Evolutionary conservation across 2,113 vertebrate genomes (phyloP).

Genomic region (Podarcis raffonei): DNA sequence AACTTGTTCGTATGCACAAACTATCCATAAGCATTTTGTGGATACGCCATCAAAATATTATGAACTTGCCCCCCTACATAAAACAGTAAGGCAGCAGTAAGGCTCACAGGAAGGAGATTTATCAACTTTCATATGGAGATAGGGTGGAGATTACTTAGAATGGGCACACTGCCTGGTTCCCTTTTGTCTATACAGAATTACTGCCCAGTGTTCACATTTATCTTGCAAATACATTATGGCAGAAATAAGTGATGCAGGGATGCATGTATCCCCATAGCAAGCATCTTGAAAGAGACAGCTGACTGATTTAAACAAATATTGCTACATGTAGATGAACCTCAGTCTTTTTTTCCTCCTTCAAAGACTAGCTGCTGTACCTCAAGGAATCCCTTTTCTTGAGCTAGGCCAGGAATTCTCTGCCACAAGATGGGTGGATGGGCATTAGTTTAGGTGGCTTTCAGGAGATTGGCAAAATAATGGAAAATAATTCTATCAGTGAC

Average conservation of each 20-base stretch:
- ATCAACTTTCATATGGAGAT: neutral
- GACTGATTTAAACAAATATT: neutral
- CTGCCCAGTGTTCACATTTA: neutral
- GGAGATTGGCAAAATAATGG: no score
- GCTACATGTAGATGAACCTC: conserved; percentile 2
- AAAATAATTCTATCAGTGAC: no score
- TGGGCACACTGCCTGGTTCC: neutral
- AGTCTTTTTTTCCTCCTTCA: neutral
- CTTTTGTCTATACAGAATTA: neutral
- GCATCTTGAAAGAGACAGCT: conserved; percentile 6
- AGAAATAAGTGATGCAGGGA: neutral
- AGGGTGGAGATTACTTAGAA: neutral
- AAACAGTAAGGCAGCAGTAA: neutral
- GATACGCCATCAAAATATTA: neutral
- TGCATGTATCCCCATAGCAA: neutral
- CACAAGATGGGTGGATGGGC: no score
- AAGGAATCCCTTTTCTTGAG: conserved; percentile 13
- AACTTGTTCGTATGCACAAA: neutral
- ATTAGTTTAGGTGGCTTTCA: no score
- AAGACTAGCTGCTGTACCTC: neutral
- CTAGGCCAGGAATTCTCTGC: neutral
- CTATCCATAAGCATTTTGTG: neutral
- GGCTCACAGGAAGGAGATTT: rapidly evolving
- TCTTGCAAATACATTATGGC: neutral
- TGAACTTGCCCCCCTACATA: neutral